Percentiles rank a stretch among this genome's conserved stretches.
These are phyloP conservation scores for Chrysocyon brachyurus DNA, from an alignment of 2,797 vertebrate genomes.

Conservation along the genomic window DNA sequence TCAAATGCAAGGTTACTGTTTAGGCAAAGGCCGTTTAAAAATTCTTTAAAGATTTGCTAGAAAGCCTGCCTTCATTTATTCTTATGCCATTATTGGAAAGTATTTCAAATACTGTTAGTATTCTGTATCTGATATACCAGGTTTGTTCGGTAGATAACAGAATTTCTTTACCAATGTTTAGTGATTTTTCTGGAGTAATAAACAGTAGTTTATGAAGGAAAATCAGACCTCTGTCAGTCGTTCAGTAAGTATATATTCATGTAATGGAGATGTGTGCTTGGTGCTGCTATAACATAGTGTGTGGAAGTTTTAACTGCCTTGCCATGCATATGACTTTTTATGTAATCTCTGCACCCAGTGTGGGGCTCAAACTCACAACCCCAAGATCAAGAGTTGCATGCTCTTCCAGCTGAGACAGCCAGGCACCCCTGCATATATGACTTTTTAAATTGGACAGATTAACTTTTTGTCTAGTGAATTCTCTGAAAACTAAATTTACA, in stretches of 20 bases:
- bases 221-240: not conserved
- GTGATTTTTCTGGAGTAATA: slow-evolving; percentile 36
- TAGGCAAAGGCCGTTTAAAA: slow-evolving; percentile 47
- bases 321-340: not conserved
- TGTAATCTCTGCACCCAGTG: not conserved
- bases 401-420: not conserved
- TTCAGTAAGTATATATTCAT: not conserved
- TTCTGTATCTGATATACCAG: not conserved
- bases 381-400: not conserved
- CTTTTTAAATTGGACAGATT: not conserved
- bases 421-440: not conserved
- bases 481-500: slow-evolving; percentile 43
- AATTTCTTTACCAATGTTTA: not conserved
- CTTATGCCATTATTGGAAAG: slow-evolving; percentile 9
- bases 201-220: slow-evolving; percentile 11
- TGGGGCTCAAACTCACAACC: not conserved
- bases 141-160: slow-evolving; percentile 22
- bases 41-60: slow-evolving; percentile 22
- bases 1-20: not conserved
- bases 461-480: not conserved
- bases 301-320: slow-evolving; percentile 46
- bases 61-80: slow-evolving; percentile 46
- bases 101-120: slow-evolving; percentile 33
- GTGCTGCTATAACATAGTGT: not conserved
- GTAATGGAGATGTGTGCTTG: slow-evolving; percentile 4